Conservation (phyloP, 2,113 vertebrate species). For the Chaetorhynchus papuensis region DNA sequence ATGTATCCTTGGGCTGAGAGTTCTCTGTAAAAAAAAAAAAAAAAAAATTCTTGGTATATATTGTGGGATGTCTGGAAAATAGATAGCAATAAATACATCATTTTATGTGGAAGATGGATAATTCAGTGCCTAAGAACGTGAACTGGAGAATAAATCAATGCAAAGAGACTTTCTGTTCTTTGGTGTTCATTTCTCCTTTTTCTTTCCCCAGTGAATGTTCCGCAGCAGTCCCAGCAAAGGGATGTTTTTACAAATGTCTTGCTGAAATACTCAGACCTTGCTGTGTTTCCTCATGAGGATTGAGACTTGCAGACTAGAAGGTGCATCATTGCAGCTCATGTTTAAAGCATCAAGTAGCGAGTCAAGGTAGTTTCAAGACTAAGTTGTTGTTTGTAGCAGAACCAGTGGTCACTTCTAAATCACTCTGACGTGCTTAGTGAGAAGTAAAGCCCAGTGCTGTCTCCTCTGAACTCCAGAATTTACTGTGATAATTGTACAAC, state of each 20-base stretch:
- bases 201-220: neutral
- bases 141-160: conserved; percentile 25
- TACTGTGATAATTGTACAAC: neutral
- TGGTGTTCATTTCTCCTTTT: neutral
- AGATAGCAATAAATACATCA: neutral
- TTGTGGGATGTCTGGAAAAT: conserved; percentile 1
- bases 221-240: neutral
- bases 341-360: neutral
- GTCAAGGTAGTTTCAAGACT: neutral
- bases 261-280: neutral
- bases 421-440: neutral
- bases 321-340: rapidly evolving
- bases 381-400: neutral
- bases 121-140: neutral
- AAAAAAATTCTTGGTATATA: neutral
- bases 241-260: neutral
- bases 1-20: neutral
- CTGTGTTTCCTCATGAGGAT: neutral
- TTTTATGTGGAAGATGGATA: neutral
- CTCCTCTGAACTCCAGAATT: neutral
- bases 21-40: neutral
- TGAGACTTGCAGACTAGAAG: neutral
- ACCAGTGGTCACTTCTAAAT: neutral
- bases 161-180: neutral
- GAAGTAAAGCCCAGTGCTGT: neutral